Percentiles rank a stretch among this genome's conserved stretches.
phyloP scores from a whole-genome alignment of 2,797 vertebrate genomes.

The Rousettus madagascariensis region DNA sequence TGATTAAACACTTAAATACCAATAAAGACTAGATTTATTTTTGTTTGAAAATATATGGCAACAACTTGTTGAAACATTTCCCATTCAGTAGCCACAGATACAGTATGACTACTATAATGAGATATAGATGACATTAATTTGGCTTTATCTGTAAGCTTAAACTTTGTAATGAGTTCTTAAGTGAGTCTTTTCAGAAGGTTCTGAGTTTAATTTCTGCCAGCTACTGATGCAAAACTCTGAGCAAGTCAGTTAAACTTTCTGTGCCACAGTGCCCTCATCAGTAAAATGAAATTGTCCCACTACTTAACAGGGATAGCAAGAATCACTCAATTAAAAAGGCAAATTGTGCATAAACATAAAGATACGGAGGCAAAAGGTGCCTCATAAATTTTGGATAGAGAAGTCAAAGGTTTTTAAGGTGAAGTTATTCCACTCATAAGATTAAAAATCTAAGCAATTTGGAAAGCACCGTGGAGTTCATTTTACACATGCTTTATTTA shows the following conservation, averaged over 20 bases:
- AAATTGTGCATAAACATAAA: slow-evolving; percentile 29
- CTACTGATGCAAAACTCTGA: neutral
- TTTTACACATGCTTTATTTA: neutral
- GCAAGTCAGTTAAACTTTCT: slow-evolving; percentile 39
- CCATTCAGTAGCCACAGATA: neutral
- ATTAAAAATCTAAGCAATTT: slow-evolving; percentile 47
- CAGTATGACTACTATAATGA: neutral
- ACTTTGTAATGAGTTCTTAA: neutral
- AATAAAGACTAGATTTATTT: neutral
- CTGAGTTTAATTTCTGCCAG: neutral
- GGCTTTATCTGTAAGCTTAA: slow-evolving; percentile 32
- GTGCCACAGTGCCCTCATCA: neutral
- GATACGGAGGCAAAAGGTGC: slow-evolving; percentile 45
- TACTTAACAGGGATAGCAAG: neutral
- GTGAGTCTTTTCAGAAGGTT: neutral
- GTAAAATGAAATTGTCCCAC: neutral
- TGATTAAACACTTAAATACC: neutral
- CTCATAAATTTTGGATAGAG: slow-evolving; percentile 62
- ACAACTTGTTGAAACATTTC: neutral
- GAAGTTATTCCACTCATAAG: neutral
- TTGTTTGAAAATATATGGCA: neutral
- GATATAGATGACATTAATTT: neutral
- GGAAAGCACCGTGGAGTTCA: neutral
- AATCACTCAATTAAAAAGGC: slow-evolving; percentile 56
- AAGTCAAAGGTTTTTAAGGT: slow-evolving; percentile 46